Base-by-base conservation (phyloP, 1,140 invertebrate species). In the Liolophura sinensis region DNA sequence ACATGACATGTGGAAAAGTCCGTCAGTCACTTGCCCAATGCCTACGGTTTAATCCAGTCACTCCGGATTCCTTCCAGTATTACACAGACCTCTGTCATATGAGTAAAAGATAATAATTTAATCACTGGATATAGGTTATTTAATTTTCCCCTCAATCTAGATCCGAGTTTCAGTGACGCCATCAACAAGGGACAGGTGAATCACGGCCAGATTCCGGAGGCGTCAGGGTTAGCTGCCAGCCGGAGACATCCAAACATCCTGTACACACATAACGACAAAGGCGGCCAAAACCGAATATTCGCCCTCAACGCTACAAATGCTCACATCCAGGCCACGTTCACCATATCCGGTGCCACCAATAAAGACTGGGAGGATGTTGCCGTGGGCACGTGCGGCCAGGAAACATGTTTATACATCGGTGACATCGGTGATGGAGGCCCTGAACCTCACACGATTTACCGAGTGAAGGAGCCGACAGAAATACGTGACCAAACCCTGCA, bases 331-430 rank as follows among this genome's bases (percentile, higher is more conserved):
- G 67, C 73, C 12, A 60, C 15, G 7, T 58, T 72, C 1, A 50
- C 57, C 7, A 66, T 72, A 9, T 15, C 22, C 18, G 60, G 63
- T 3, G 73, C 70, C 9, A 48, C 18, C 3, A 64, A 74, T 60
- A 46, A 72, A 27, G 73, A 74, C 64, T 74, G 73, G 73, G 73
- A 74, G 31, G 73, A 74, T 46, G 58, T 74, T 31, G 70, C 70
- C 0, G 60, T 72, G 4, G 70, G 73, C 11, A 62, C 69, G 5
- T 74, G 73, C 55, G 55, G 60, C 3, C 46, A 24, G 1, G 20
- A 22, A 16, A 31, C 49, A n/a, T 70, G 73, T 52, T 65, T 74
- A 1, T 74, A 69, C 51, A 69, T 74, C 48, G 67, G 31, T 18
- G 70, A 72, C 46, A 70, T 54, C 18, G 68, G 68, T 1, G 60